Base-by-base conservation (phyloP, 1,140 invertebrate species). In the Brevipalpus yothersi region DNA sequence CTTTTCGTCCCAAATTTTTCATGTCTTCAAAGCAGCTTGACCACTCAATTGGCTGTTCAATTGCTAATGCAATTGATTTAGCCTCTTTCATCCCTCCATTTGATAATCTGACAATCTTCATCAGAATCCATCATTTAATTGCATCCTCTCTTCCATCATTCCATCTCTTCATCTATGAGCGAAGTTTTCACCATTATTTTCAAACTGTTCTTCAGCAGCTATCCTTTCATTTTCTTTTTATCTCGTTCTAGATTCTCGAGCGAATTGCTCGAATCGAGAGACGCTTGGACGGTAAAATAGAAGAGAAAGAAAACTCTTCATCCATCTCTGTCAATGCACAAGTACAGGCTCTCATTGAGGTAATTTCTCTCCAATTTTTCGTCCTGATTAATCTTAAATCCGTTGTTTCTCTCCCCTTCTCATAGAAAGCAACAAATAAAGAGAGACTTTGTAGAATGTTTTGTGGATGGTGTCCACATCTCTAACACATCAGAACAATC, bases 361-460 rank as follows among this genome's bases (percentile, higher is more conserved):
- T 61, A 49, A 12, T 39, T 21, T 51, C 61, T 40, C 15, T 49
- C 9, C 41, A 39, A 21, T 39, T 41, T 39, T 7, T 41, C n/a
- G 23, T 13, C 8, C 19, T 54, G 31, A 31, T 31, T 31, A 5
- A 31, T 31, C 31, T 5, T 5, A 3, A 31, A 3, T 31, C 5
- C 31, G 5, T 45, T 7, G 7, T 47, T 56, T 39, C 51, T 60
- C 47, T 60, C 19, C 23, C 58, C 56, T 60, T 65, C 65, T 58
- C 23, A n/a, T 63, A 82, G 40, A 89, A 96, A 75, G 89, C 94
- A 2, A 93, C 83, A 2, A 82, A 80, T 69, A 71, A 86, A 57
- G 79, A 84, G 63, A 93, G 93, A 72, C 75, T 97, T 1, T 86
- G 86, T 66, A 82, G 84, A 71, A 97, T 98, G 93, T 98, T 90